Conservation (phyloP, 1,140 invertebrate genomes). For the Aporrectodea caliginosa region DNA sequence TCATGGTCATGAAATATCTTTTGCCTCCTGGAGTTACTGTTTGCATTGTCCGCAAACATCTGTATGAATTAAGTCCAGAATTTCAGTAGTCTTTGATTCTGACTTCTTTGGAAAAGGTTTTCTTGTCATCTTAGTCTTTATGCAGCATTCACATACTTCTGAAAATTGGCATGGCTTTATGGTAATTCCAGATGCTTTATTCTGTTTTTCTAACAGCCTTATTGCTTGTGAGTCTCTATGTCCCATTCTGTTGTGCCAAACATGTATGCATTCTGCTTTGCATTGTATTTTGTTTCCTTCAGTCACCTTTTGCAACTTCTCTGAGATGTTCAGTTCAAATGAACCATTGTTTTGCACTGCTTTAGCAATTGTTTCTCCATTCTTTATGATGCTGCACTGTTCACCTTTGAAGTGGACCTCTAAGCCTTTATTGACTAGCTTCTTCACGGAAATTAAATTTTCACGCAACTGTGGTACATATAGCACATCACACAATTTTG, state of each 20-base stretch:
- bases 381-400: conserved; percentile 15
- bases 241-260: conserved; percentile 32
- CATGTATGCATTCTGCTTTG: not conserved
- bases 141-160: conserved; percentile 29
- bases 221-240: conserved; percentile 23
- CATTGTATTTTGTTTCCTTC: too few species aligned
- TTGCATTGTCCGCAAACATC: conserved; percentile 56
- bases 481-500: conserved; percentile 21
- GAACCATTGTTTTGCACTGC: not conserved
- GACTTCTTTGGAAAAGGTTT: conserved; percentile 26
- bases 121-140: conserved; percentile 31
- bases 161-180: not conserved
- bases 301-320: not conserved
- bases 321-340: conserved; percentile 11
- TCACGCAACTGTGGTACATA: conserved; percentile 23
- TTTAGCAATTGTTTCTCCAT: not conserved
- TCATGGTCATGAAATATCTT: conserved; percentile 54
- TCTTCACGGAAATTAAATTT: conserved; percentile 30
- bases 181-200: not conserved
- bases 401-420: conserved; percentile 10
- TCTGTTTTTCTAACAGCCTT: conserved; percentile 15
- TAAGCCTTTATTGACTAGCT: not conserved
- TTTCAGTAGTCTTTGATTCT: conserved; percentile 30
- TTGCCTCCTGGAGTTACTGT: conserved; percentile 44
- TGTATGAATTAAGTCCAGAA: conserved; percentile 50